Conservation (phyloP, 2,113 vertebrate species). For the Scomber japonicus region DNA sequence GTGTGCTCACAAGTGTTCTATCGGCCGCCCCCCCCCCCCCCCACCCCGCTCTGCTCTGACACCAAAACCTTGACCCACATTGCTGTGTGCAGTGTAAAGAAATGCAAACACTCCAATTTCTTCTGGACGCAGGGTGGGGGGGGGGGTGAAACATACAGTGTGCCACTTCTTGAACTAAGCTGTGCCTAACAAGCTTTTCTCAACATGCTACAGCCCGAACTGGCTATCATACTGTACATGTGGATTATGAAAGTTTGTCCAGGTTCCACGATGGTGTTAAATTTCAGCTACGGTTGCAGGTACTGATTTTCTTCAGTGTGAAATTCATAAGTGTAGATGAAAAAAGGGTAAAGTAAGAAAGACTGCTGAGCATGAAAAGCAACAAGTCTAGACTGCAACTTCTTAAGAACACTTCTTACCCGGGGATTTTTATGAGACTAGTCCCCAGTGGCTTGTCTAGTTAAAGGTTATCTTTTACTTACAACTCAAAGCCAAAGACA, state of each 20-base stretch:
- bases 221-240: not conserved
- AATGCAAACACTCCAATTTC: slow-evolving; percentile 50
- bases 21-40: slow-evolving; percentile 35
- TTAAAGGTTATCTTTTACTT: slow-evolving; percentile 66
- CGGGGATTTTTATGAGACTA: slow-evolving; percentile 32
- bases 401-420: slow-evolving; percentile 3
- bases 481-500: slow-evolving; percentile 73
- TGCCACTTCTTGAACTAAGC: not conserved
- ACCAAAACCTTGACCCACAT: slow-evolving; percentile 78
- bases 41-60: slow-evolving; percentile 62
- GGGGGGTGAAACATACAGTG: slow-evolving; percentile 23
- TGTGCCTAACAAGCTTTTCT: slow-evolving; percentile 40
- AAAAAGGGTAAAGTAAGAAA: not conserved
- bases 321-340: slow-evolving; percentile 25
- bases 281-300: not conserved
- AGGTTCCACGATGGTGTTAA: not conserved
- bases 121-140: slow-evolving; percentile 10
- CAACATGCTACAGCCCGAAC: slow-evolving; percentile 20
- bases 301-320: slow-evolving; percentile 3
- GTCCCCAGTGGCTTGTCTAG: slow-evolving; percentile 40
- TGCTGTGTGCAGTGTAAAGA: slow-evolving; percentile 56
- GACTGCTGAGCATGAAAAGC: not conserved
- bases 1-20: slow-evolving; percentile 76
- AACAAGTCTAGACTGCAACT: not conserved
- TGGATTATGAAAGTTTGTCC: slow-evolving; percentile 13